These are phyloP conservation scores for Ferdinandea cuprea DNA, from an alignment of 2,888 invertebrate species.

Conservation along the genomic window DNA sequence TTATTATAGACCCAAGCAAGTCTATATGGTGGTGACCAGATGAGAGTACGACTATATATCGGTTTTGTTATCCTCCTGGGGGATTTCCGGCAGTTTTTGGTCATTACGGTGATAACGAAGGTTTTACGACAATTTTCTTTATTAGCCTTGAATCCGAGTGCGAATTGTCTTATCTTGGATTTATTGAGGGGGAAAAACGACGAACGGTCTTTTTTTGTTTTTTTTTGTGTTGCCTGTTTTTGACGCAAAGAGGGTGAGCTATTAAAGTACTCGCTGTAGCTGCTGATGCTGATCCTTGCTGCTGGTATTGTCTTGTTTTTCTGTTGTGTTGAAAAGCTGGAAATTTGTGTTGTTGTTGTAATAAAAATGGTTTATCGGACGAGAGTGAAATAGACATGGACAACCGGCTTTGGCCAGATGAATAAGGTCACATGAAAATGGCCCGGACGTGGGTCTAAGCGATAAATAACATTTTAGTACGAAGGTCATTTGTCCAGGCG, in stretches of 20 bases:
- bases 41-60: constrained; percentile 21
- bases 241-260: constrained; percentile 29
- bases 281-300: constrained; percentile 58
- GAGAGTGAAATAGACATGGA: background rate
- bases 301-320: constrained; percentile 18
- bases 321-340: constrained; percentile 44
- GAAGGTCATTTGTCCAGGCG: constrained; percentile 62
- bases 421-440: constrained; percentile 8
- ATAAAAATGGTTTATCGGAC: constrained; percentile 69
- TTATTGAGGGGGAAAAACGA: constrained; percentile 64
- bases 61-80: constrained; percentile 63
- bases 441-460: constrained; percentile 37
- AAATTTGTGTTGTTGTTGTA: constrained; percentile 54
- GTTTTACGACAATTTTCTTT: constrained; percentile 75
- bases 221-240: constrained; percentile 10
- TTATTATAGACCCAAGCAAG: constrained; percentile 14
- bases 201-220: constrained; percentile 20
- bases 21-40: constrained; percentile 22
- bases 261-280: constrained; percentile 40
- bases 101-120: constrained; percentile 73
- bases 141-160: constrained; percentile 74
- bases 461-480: constrained; percentile 68
- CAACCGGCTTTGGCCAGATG: background rate
- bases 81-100: constrained; percentile 69
- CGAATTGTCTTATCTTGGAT: constrained; percentile 74